Conservation (phyloP, 2,113 vertebrate genomes). For the Litocranius walleri region DNA sequence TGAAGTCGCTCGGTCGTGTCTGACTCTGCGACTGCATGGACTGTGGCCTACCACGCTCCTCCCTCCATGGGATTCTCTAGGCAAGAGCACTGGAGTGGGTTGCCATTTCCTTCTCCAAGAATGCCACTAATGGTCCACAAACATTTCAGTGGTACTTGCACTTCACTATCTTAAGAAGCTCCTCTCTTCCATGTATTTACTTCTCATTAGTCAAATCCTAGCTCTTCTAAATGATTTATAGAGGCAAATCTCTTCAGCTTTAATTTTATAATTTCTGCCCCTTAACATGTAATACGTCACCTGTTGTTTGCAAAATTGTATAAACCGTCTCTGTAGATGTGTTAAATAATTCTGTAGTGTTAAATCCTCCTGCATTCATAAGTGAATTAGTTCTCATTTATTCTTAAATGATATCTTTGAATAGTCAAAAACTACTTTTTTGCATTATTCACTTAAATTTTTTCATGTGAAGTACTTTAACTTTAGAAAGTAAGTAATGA, state of each 20-base stretch:
- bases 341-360: background rate
- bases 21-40: no score
- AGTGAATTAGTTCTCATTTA: background rate
- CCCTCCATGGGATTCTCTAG: no score
- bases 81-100: no score
- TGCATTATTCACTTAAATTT: background rate
- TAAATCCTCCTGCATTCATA: background rate
- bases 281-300: background rate
- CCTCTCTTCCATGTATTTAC: background rate
- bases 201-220: background rate
- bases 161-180: background rate
- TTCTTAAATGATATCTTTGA: background rate
- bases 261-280: background rate
- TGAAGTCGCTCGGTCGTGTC: no score
- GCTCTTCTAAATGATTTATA: background rate
- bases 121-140: background rate
- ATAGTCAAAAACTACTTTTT: background rate
- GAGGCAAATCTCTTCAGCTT: background rate
- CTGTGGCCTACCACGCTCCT: no score
- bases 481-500: background rate
- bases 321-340: background rate
- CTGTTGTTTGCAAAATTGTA: background rate
- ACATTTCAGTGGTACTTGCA: background rate
- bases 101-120: no score
- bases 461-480: background rate